A percentile compares a stretch with the other conserved stretches of the same genome.
Evolutionary conservation across 2,888 invertebrate genomes (phyloP).

Genomic region (Tromatobia lineatoria): DNA sequence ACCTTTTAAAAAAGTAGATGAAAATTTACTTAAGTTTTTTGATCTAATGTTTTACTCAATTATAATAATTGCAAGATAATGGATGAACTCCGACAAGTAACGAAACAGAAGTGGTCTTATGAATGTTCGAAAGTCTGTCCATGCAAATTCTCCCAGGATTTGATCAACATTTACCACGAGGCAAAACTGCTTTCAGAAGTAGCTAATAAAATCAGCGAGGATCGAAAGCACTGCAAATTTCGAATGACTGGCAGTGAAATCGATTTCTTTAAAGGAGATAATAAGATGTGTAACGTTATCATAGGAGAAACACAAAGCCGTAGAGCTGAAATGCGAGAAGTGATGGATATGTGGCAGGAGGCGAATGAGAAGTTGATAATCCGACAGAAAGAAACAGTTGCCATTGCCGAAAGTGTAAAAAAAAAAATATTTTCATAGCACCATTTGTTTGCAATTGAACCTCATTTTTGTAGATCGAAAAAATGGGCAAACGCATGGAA

Average conservation of each 20-base stretch:
- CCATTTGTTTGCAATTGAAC: neutral
- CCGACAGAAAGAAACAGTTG: constrained; percentile 54
- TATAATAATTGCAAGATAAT: constrained; percentile 25
- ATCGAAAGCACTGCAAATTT: constrained; percentile 45
- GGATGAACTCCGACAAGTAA: constrained; percentile 30
- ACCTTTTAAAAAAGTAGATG: too few relatives aligned
- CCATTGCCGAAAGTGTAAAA: constrained; percentile 51
- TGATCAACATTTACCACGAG: constrained; percentile 59
- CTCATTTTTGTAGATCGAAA: constrained; percentile 41
- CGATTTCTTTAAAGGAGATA: constrained; percentile 59
- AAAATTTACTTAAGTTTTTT: neutral
- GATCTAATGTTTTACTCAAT: neutral
- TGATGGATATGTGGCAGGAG: constrained; percentile 69
- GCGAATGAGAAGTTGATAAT: constrained; percentile 60
- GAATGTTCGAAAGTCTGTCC: constrained; percentile 58
- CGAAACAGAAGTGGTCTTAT: constrained; percentile 48
- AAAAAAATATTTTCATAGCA: neutral
- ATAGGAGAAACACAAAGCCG: constrained; percentile 54
- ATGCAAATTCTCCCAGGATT: constrained; percentile 53
- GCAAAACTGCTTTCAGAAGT: constrained; percentile 41
- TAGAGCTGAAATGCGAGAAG: constrained; percentile 61
- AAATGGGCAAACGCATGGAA: constrained; percentile 13
- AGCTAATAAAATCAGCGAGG: constrained; percentile 30
- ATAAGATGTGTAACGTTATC: constrained; percentile 58
- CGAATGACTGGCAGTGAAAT: constrained; percentile 67